These are phyloP conservation scores for Daubentonia madagascariensis DNA, from an alignment of 2,113 vertebrate genomes.

Conservation along the genomic window DNA sequence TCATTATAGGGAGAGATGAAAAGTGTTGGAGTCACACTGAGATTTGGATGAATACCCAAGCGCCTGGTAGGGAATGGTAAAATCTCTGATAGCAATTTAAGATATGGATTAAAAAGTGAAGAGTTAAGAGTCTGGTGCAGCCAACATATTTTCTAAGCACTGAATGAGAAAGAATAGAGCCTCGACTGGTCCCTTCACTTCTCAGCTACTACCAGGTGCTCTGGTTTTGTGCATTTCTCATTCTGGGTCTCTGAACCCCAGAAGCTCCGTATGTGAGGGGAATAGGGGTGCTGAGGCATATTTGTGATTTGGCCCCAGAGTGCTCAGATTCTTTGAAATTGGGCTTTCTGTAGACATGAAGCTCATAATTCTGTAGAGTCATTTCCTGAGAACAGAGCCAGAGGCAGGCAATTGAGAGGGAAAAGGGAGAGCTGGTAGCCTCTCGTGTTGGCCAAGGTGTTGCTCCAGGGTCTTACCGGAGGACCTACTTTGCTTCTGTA, in stretches of 20 bases:
- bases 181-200: rapidly evolving
- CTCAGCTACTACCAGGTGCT: background rate
- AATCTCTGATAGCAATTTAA: background rate
- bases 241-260: background rate
- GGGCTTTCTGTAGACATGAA: background rate
- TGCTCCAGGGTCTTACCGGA: background rate
- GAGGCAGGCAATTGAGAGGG: background rate
- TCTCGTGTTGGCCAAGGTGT: background rate
- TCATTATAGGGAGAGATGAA: too few relatives aligned
- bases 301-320: background rate
- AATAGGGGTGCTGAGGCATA: background rate
- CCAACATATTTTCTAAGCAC: background rate
- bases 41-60: background rate
- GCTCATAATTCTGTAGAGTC: background rate
- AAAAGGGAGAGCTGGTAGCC: too few relatives aligned
- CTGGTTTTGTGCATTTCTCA: background rate
- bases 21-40: too few relatives aligned
- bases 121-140: background rate
- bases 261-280: background rate
- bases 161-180: background rate
- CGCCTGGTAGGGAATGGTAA: background rate
- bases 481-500: background rate
- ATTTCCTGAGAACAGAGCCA: background rate
- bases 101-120: background rate
- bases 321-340: background rate